These are phyloP conservation scores for Micromussa lordhowensis DNA, from an alignment of 92 coral and sea anemone genomes.

Conservation along the genomic window DNA sequence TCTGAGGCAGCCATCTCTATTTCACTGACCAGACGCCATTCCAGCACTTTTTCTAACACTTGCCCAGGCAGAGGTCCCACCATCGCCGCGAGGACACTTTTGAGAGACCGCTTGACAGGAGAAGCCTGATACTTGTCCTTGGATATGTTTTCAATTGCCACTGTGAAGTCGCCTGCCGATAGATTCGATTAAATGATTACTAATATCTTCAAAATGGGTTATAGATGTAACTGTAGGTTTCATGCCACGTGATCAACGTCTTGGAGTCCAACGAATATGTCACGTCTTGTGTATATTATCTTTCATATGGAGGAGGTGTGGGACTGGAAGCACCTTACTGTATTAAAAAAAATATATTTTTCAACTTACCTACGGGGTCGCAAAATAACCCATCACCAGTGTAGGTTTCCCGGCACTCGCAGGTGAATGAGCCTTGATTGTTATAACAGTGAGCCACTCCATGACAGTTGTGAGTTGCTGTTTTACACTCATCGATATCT, in stretches of 20 bases:
- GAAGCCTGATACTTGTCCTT: constrained; percentile 19
- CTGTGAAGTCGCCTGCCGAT: constrained; percentile 19
- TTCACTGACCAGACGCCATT: constrained; percentile 11
- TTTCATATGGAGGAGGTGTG: too few species aligned
- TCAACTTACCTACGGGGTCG: constrained; percentile 5
- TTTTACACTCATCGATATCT: constrained; percentile 9
- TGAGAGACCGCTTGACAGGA: constrained; percentile 4
- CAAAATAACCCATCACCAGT: background rate
- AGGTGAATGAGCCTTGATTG: background rate
- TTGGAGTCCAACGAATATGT: too few species aligned
- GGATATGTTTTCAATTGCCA: constrained; percentile 3
- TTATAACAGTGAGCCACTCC: constrained; percentile 19
- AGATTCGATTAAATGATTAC: background rate
- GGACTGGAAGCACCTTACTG: too few species aligned
- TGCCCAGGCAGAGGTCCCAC: background rate
- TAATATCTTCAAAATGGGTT: background rate
- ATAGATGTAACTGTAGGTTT: background rate
- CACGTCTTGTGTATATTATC: too few species aligned
- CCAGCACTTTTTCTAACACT: background rate
- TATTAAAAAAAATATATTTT: background rate
- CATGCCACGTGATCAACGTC: too few species aligned
- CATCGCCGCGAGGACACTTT: background rate
- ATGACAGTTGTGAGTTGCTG: background rate
- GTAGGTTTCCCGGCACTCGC: background rate
- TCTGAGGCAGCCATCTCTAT: constrained; percentile 2